Conservation (phyloP, 2,797 vertebrate genomes). For the Psittacula echo region DNA sequence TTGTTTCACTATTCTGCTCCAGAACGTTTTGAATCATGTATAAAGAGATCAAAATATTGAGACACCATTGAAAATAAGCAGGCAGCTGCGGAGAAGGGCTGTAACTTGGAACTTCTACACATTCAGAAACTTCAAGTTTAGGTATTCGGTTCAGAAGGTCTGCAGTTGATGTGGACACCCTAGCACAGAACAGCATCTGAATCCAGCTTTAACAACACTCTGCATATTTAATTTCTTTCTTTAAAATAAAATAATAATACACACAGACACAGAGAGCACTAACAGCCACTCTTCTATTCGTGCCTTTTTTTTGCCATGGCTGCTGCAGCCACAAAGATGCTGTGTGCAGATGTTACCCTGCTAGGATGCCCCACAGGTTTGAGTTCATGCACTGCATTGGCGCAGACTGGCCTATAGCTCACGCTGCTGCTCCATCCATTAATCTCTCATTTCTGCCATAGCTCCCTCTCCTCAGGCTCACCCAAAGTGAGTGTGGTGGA, state of each 20-base stretch:
- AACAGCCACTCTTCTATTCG: neutral
- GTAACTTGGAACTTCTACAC: neutral
- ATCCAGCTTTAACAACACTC: neutral
- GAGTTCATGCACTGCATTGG: neutral
- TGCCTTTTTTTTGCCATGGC: rapidly evolving
- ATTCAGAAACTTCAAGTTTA: neutral
- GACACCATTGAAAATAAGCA: slow-evolving; percentile 40
- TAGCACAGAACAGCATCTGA: rapidly evolving
- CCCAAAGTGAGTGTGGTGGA: neutral
- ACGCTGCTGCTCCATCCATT: neutral
- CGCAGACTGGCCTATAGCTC: neutral
- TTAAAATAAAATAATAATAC: neutral
- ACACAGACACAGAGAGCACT: neutral
- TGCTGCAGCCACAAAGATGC: neutral
- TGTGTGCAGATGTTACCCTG: neutral
- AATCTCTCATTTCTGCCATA: neutral
- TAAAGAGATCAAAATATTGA: slow-evolving; percentile 59
- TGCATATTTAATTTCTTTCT: neutral
- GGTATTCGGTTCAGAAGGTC: neutral
- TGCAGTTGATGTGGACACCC: neutral
- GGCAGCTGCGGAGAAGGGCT: neutral
- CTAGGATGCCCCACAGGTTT: rapidly evolving
- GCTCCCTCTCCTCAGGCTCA: neutral
- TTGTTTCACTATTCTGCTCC: slow-evolving; percentile 8
- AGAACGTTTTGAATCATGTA: slow-evolving; percentile 21